Conservation (phyloP, 2,888 invertebrate genomes). For the Hirtodrosophila alboralis region DNA sequence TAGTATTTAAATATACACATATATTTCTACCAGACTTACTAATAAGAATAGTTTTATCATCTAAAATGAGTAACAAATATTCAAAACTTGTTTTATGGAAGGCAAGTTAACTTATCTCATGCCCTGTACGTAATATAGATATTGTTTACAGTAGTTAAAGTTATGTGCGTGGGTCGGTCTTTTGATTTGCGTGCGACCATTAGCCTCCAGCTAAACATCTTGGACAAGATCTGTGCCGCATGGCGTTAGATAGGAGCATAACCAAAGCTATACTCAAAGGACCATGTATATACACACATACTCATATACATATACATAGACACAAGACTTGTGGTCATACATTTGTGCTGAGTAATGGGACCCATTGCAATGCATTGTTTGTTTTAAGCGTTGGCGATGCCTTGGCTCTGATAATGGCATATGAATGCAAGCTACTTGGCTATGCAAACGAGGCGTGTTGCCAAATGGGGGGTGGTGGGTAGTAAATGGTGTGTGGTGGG, state of each 20-base stretch:
- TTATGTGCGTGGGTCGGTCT: conserved; percentile 33
- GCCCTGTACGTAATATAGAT: conserved; percentile 39
- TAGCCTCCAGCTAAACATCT: conserved; percentile 70
- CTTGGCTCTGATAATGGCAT: conserved; percentile 71
- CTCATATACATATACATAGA: conserved; percentile 26
- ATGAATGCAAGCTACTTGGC: conserved; percentile 72
- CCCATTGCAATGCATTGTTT: conserved; percentile 70
- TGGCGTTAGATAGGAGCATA: conserved; percentile 50
- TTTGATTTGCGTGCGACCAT: conserved; percentile 50
- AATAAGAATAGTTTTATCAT: too few species aligned
- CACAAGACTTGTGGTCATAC: conserved; percentile 58
- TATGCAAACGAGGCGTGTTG: conserved; percentile 67
- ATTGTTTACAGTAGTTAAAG: conserved; percentile 41
- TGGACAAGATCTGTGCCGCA: conserved; percentile 65
- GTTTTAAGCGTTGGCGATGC: conserved; percentile 74
- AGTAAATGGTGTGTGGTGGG: conserved; percentile 42
- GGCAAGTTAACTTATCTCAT: conserved; percentile 33
- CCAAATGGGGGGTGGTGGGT: conserved; percentile 25
- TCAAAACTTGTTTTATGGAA: too few species aligned
- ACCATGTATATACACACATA: conserved; percentile 17
- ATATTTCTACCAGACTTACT: too few species aligned
- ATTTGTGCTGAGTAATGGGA: conserved; percentile 65
- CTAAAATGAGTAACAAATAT: conserved; percentile 4
- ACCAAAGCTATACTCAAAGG: conserved; percentile 7
- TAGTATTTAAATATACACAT: too few species aligned